phyloP scores from a whole-genome alignment of 2,113 vertebrate genomes.

The Nansenia antarctica region DNA sequence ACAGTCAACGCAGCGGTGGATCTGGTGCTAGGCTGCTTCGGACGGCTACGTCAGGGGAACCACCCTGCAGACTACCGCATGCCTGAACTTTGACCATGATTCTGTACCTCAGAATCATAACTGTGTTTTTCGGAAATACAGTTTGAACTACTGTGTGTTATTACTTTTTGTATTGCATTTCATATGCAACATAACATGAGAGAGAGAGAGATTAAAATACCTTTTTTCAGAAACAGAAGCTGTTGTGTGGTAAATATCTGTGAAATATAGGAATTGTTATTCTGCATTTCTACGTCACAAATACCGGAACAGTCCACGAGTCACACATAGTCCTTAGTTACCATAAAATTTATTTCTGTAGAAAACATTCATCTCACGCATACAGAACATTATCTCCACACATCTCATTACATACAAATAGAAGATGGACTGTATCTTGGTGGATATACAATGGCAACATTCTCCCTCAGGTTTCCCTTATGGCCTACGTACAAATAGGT shows the following conservation, averaged over 20 bases:
- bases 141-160: background rate
- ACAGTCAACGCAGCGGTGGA: slow-evolving; percentile 65
- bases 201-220: background rate
- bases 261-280: background rate
- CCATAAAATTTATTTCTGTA: slow-evolving; percentile 47
- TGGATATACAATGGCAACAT: slow-evolving; percentile 7
- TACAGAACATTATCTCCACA: slow-evolving; percentile 18
- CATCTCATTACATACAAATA: slow-evolving; percentile 1
- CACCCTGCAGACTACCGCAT: slow-evolving; percentile 47
- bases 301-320: background rate
- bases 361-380: slow-evolving; percentile 35
- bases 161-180: background rate
- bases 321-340: background rate
- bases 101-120: background rate
- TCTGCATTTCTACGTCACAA: background rate
- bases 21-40: slow-evolving; percentile 70
- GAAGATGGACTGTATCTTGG: slow-evolving; percentile 10
- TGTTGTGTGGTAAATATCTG: background rate
- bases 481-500: too few relatives aligned
- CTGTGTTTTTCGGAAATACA: background rate
- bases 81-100: slow-evolving; percentile 38
- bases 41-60: slow-evolving; percentile 63
- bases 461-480: slow-evolving; percentile 8
- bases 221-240: background rate
- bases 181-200: too few relatives aligned